Evolutionary conservation across 1,140 invertebrate species (phyloP), one percentile per base, ranked within the genome.

Genomic region (Drosophila ambigua): DNA sequence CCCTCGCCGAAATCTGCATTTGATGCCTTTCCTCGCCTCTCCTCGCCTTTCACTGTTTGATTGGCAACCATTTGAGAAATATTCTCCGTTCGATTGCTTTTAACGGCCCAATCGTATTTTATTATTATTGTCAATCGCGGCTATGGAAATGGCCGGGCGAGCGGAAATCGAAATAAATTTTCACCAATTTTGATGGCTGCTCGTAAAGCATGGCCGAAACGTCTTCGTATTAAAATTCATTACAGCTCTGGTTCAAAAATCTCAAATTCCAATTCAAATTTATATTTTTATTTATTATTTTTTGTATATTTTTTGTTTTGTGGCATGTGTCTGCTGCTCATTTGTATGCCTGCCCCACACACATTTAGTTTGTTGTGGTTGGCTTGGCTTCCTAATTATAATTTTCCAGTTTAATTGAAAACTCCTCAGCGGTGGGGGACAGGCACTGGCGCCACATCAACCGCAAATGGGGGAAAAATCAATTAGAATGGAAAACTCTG

Each of bases 51-150:
- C 50, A 69, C 69, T 69, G 64, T 69, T 69, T 68, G 64, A 69
- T 69, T 69, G 66, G 64, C 66, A 69, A 49, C 64, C 64, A 57
- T 57, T 69, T 69, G 66, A 57, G 64, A 68, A 68, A 69, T 69
- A 50, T 49, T 69, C 26, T 67, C 45, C 66, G 35, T 69, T 49
- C 65, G 51, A 69, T 58, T 69, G 67, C 67, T 16, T 58, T 71
- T 69, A 69, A 69, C 58, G 67, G 67, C 64, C 64, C 50, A 69
- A 69, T 69, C 52, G 69, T 69, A 69, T 69, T 69, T 69, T 71
- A 71, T 69, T 65, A 71, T 71, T 71, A 71, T 69, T 71, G 64
- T 58, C 64, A 68, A 68, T 41, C 65, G 65, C 35, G 39, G 62
- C 41, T 9, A 26, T 9, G 50, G 64, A 31, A 11, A 28, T 28